Conservation (phyloP, 2,888 invertebrate species). For the Apoda limacodes region DNA sequence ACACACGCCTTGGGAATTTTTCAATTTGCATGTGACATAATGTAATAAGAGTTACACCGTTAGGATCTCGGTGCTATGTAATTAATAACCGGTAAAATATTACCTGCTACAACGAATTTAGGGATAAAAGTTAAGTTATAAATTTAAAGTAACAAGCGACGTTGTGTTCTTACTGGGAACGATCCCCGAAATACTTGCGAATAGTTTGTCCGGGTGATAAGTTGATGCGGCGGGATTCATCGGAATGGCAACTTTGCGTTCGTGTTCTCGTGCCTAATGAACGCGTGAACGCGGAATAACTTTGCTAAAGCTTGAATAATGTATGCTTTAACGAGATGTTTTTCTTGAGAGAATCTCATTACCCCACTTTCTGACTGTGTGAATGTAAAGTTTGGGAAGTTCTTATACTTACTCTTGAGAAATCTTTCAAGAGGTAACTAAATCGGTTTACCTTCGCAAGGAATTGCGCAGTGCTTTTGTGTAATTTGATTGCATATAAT, state of each 20-base stretch:
- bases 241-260: conserved; percentile 57
- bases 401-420: conserved; percentile 49
- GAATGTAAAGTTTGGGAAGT: conserved; percentile 62
- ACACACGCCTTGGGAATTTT: conserved; percentile 69
- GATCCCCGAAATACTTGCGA: conserved; percentile 57
- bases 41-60: conserved; percentile 68
- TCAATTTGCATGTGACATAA: conserved; percentile 70
- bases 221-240: conserved; percentile 46
- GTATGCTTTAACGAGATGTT: conserved; percentile 69
- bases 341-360: conserved; percentile 69
- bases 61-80: conserved; percentile 61
- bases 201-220: conserved; percentile 62
- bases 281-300: conserved; percentile 67
- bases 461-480: too few relatives aligned
- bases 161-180: conserved; percentile 29
- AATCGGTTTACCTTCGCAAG: conserved; percentile 47
- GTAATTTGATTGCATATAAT: too few relatives aligned
- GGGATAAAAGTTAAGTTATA: conserved; percentile 68
- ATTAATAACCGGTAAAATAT: conserved; percentile 69
- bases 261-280: conserved; percentile 55
- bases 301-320: conserved; percentile 66
- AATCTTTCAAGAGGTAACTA: conserved; percentile 51
- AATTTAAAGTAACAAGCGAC: conserved; percentile 63
- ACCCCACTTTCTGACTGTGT: conserved; percentile 66
- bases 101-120: conserved; percentile 68